A percentile compares a stretch with the other conserved stretches of the same genome.
phyloP scores from a whole-genome alignment of 1,140 invertebrate genomes.

The fruit fly (Drosophila melanogaster) region Release_6_plus_ISO1_MT NT_037436.4:9037001-9037500 shows the following conservation, averaged over 20 bases:
- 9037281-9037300: slow-evolving; percentile 72
- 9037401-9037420: slow-evolving; percentile 84
- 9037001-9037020: slow-evolving; percentile 57
- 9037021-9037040: slow-evolving; percentile 76
- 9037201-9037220: slow-evolving; percentile 84
- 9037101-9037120: slow-evolving; percentile 76
- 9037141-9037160: neutral
- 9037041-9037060: slow-evolving; percentile 66
- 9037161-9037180: slow-evolving; percentile 71
- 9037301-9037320: slow-evolving; percentile 82
- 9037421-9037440: slow-evolving; percentile 79
- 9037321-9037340: slow-evolving; percentile 78
- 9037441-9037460: slow-evolving; percentile 73
- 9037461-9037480: slow-evolving; percentile 18
- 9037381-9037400: slow-evolving; percentile 83
- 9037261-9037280: slow-evolving; percentile 35
- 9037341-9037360: slow-evolving; percentile 5
- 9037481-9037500: neutral
- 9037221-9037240: slow-evolving; percentile 85
- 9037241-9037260: slow-evolving; percentile 81
- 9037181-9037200: slow-evolving; percentile 84
- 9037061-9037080: slow-evolving; percentile 60
- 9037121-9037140: slow-evolving; percentile 60
- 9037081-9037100: slow-evolving; percentile 3
- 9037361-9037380: slow-evolving; percentile 30